Evolutionary conservation across 2,113 vertebrate species (phyloP).

Genomic region (Solenodon paradoxus): DNA sequence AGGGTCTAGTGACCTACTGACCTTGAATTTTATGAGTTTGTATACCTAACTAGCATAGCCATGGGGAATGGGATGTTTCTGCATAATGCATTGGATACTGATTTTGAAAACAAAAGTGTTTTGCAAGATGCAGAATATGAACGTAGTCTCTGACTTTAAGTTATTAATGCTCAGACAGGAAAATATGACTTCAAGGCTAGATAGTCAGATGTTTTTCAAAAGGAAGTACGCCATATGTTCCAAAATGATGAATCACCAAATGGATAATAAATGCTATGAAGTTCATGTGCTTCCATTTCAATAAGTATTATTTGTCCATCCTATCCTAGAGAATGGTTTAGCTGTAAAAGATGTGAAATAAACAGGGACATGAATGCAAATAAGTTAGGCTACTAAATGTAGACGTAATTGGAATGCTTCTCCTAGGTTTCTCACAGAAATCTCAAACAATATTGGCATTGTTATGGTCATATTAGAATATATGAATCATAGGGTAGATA

Average conservation of each 20-base stretch:
- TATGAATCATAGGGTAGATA: neutral
- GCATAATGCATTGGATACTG: neutral
- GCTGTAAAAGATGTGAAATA: neutral
- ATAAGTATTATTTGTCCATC: neutral
- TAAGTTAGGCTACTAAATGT: neutral
- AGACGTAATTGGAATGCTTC: neutral
- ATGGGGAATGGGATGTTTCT: neutral
- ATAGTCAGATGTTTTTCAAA: neutral
- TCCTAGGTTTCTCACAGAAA: neutral
- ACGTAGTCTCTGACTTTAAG: neutral
- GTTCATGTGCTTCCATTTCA: neutral
- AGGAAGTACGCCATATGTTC: neutral
- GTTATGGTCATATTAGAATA: neutral
- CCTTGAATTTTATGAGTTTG: neutral
- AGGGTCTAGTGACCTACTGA: neutral
- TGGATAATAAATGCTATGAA: neutral
- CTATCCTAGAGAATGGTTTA: neutral
- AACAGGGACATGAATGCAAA: neutral
- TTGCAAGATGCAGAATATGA: neutral
- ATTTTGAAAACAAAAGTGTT: neutral
- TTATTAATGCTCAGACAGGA: neutral
- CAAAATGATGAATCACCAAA: neutral
- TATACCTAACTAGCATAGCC: neutral
- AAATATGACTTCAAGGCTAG: neutral
- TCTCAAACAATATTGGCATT: neutral